Evolutionary conservation across 2,113 vertebrate genomes (phyloP), one percentile per base, ranked within the genome.

Genomic region (Sus scrofa): DNA sequence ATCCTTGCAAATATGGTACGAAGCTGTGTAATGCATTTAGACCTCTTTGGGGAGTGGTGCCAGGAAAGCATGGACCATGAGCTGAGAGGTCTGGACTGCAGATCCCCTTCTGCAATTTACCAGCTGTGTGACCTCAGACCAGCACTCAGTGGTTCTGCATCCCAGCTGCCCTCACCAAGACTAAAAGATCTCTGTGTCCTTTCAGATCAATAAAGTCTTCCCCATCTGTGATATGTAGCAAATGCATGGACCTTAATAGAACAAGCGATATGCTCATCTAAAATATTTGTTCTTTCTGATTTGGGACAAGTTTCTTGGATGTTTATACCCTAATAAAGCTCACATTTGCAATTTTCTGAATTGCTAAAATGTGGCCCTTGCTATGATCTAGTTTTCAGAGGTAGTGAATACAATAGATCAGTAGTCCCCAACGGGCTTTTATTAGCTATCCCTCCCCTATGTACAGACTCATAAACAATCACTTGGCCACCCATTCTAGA

Each of bases 211-310:
- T 18, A 74, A 60, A 37, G 13, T 32, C 86, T 71, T 75, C 24
- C 77, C 62, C 63, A 22, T 56, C 37, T 14, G 11, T 54, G n/a
- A 39, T 62, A 30, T 11, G 44, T 22, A 60, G 1, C 60, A 4
- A 12, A 20, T 56, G 24, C 8, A 30, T 32, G 37, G 14, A 62
- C 58, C 74, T 85, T 7, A 32, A n/a, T 22, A 22, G 7, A 93
- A 73, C 11, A 56, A 13, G 24, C 13, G 5, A 20, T 62, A 30
- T 6, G 32, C 78, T 44, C 26, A 50, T 10, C 15, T 39, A 50
- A 56, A 79, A 37, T 54, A 34, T 32, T 50, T 83, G 44, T 26
- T 86, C 6, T 75, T 22, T 83, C 75, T 96, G 32, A 67, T 84
- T 67, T 50, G 0, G 12, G 27, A 74, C 52, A 75, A 73, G 5